These are phyloP conservation scores for Nannospalax galili DNA, from an alignment of 2,113 vertebrate genomes.

Conservation along the genomic window DNA sequence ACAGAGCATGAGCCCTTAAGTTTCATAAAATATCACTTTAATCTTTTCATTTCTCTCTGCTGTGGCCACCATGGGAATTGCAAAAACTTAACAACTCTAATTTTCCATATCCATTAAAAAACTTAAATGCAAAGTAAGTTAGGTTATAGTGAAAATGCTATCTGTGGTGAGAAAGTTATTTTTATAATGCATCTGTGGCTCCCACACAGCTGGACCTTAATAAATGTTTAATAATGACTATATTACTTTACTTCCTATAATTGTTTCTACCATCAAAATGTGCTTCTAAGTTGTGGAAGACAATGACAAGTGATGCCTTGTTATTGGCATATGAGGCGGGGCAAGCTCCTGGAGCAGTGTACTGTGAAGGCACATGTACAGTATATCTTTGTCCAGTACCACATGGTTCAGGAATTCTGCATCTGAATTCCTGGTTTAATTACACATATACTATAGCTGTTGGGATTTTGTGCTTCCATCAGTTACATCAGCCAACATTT, in stretches of 20 bases:
- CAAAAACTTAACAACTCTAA: conserved; percentile 58
- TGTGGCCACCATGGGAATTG: conserved; percentile 2
- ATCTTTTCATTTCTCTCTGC: conserved; percentile 38
- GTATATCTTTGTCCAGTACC: not conserved
- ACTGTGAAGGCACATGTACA: not conserved
- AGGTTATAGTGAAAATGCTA: conserved; percentile 65
- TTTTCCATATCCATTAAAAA: conserved; percentile 62
- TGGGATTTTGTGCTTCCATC: not conserved
- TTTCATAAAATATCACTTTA: conserved; percentile 41
- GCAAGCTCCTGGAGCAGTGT: not conserved
- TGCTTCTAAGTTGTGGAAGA: conserved; percentile 8
- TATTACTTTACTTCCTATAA: conserved; percentile 58
- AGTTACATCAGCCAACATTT: not conserved
- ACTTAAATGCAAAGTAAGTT: conserved; percentile 62
- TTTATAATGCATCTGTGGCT: conserved; percentile 61
- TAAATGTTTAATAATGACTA: conserved; percentile 73
- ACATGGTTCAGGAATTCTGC: not conserved
- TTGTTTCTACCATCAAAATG: conserved; percentile 61
- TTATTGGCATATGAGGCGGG: not conserved
- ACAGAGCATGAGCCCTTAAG: not conserved
- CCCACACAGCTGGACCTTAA: conserved; percentile 55
- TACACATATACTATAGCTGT: not conserved
- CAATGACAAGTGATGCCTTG: conserved; percentile 34
- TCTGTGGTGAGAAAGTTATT: conserved; percentile 58
- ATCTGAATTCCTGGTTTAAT: not conserved